phyloP scores from a whole-genome alignment of 1,140 invertebrate genomes.

The Bombus superbus region DNA sequence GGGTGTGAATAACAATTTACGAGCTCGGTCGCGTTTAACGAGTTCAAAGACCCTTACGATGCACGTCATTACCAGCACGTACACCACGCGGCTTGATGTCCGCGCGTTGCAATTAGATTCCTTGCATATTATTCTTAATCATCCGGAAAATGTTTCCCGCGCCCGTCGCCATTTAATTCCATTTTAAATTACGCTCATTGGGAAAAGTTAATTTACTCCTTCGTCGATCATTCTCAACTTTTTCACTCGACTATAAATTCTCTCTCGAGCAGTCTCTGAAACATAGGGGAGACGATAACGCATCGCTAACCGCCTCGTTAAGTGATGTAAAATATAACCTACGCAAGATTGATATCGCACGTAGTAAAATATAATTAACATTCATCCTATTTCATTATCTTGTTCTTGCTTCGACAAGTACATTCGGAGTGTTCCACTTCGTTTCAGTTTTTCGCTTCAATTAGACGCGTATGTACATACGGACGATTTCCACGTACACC shows the following conservation, averaged over 20 bases:
- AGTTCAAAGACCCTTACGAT: slow-evolving; percentile 23
- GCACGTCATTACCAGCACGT: background rate
- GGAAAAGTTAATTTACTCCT: background rate
- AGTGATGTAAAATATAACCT: background rate
- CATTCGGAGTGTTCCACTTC: background rate
- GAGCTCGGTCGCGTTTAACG: slow-evolving; percentile 28
- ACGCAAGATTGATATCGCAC: background rate
- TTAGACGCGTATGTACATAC: no score
- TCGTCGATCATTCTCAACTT: background rate
- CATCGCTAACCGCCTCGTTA: background rate
- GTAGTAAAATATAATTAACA: background rate
- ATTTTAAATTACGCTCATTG: background rate
- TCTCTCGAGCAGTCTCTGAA: background rate
- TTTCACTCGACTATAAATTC: background rate
- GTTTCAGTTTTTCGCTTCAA: background rate
- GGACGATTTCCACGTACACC: background rate
- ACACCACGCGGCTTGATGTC: background rate
- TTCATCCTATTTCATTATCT: background rate
- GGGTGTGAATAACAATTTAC: slow-evolving; percentile 47
- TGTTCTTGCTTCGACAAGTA: background rate
- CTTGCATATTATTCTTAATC: slow-evolving; percentile 25
- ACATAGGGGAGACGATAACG: background rate
- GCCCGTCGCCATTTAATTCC: slow-evolving; percentile 3
- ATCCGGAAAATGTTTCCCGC: background rate
- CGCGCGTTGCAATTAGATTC: slow-evolving; percentile 22